Conservation (phyloP, 2,888 invertebrate species). For the Caenorhabditis angaria region DNA sequence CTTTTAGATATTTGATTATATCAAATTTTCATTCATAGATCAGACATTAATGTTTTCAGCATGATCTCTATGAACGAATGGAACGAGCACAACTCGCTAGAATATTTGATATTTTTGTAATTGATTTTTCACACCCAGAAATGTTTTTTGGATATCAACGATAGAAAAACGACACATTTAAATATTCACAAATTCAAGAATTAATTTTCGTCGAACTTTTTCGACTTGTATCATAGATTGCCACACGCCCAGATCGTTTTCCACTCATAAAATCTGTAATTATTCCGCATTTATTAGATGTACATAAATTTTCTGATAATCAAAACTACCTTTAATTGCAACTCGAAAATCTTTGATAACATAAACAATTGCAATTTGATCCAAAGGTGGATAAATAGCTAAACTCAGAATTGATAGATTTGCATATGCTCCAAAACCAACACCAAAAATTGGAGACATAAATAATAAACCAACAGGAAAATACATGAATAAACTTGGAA, state of each 20-base stretch:
- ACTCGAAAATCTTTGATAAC: constrained; percentile 29
- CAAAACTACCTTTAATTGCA: constrained; percentile 20
- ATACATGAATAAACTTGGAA: constrained; percentile 34
- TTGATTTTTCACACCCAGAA: constrained; percentile 10
- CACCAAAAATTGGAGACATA: constrained; percentile 24
- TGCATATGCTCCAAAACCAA: constrained; percentile 29
- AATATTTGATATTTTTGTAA: constrained; percentile 2
- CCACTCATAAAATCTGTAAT: not conserved
- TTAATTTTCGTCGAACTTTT: too few relatives aligned
- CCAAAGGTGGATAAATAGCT: constrained; percentile 31
- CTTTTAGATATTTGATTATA: too few relatives aligned
- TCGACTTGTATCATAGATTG: too few relatives aligned
- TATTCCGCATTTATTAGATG: not conserved
- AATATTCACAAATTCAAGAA: not conserved
- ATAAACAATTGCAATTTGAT: constrained; percentile 29
- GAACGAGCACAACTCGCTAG: constrained; percentile 6
- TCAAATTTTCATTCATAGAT: too few relatives aligned
- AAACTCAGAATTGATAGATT: constrained; percentile 21
- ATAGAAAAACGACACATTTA: not conserved
- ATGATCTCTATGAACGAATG: not conserved
- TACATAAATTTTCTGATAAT: too few relatives aligned
- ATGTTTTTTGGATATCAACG: not conserved
- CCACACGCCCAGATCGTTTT: not conserved
- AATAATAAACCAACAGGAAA: constrained; percentile 26
- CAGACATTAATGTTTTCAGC: constrained; percentile 9